These are phyloP conservation scores for Dilophus febrilis DNA, from an alignment of 2,888 invertebrate species.

Conservation along the genomic window DNA sequence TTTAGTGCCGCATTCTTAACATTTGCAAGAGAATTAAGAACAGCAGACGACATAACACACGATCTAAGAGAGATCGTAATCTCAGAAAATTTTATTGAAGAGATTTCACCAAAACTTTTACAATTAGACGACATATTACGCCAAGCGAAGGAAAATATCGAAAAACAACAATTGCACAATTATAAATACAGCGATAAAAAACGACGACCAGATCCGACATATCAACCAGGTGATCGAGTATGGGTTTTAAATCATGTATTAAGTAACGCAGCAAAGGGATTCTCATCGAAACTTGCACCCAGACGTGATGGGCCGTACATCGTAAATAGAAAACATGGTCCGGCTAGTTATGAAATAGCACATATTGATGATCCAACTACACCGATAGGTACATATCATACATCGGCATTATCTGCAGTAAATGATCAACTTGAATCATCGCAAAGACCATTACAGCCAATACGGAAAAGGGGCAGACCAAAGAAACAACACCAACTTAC, in stretches of 20 bases:
- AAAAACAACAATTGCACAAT: too few species aligned
- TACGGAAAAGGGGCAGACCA: not conserved
- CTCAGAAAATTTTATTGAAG: conserved; percentile 17
- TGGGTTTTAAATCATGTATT: conserved; percentile 13
- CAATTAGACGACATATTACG: too few species aligned
- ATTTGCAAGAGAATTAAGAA: conserved; percentile 21
- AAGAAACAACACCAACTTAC: too few species aligned
- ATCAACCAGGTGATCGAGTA: conserved; percentile 14
- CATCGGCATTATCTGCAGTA: not conserved
- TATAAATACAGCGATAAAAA: too few species aligned
- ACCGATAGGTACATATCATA: too few species aligned
- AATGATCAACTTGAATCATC: not conserved
- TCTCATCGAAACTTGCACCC: conserved; percentile 17
- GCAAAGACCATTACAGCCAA: not conserved
- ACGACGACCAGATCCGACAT: conserved; percentile 5
- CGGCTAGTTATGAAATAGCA: conserved; percentile 8
- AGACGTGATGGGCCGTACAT: conserved; percentile 18
- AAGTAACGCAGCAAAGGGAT: conserved; percentile 12
- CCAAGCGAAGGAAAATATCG: too few species aligned
- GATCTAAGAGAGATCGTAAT: conserved; percentile 15
- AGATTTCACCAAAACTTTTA: conserved; percentile 15
- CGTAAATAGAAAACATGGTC: conserved; percentile 11
- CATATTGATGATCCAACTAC: too few species aligned
- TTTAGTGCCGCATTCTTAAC: conserved; percentile 20
- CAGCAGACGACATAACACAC: conserved; percentile 16